Evolutionary conservation across 2,113 vertebrate genomes (phyloP).

Genomic region (Perca flavescens): DNA sequence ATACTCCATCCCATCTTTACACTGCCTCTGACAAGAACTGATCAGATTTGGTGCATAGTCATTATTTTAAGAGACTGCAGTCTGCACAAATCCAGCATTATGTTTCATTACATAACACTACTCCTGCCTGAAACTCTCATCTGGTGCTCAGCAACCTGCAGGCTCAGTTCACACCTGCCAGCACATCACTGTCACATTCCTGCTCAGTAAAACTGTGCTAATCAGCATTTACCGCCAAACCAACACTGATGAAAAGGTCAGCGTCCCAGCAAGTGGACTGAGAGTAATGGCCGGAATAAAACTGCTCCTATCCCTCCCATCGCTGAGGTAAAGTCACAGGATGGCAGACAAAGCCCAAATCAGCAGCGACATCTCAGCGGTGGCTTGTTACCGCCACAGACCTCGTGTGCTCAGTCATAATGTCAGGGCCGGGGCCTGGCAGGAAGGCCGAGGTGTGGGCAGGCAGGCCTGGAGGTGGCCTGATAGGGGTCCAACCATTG

Average conservation of each 20-base stretch:
- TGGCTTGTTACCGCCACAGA: slow-evolving; percentile 50
- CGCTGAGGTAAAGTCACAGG: slow-evolving; percentile 32
- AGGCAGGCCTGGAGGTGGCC: slow-evolving; percentile 35
- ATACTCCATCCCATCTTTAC: neutral
- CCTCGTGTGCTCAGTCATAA: slow-evolving; percentile 60
- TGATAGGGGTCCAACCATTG: slow-evolving; percentile 58
- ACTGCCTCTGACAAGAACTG: slow-evolving; percentile 8
- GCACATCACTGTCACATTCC: slow-evolving; percentile 41
- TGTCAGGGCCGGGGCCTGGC: slow-evolving; percentile 48
- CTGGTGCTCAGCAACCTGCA: slow-evolving; percentile 37
- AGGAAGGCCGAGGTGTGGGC: slow-evolving; percentile 44
- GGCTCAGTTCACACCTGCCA: slow-evolving; percentile 46
- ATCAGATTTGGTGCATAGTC: slow-evolving; percentile 45
- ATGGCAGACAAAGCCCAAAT: slow-evolving; percentile 39
- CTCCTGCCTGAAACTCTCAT: slow-evolving; percentile 38
- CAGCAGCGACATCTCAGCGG: slow-evolving; percentile 56
- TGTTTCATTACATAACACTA: slow-evolving; percentile 45
- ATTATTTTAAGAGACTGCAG: slow-evolving; percentile 53
- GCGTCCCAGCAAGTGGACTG: slow-evolving; percentile 14
- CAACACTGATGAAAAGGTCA: slow-evolving; percentile 55
- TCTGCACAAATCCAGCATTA: slow-evolving; percentile 46
- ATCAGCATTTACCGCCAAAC: slow-evolving; percentile 46
- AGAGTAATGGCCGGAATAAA: slow-evolving; percentile 36
- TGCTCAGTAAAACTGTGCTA: slow-evolving; percentile 38
- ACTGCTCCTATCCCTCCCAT: slow-evolving; percentile 15